phyloP scores from a whole-genome alignment of 2,888 invertebrate genomes.

The Mythimna lalbum region DNA sequence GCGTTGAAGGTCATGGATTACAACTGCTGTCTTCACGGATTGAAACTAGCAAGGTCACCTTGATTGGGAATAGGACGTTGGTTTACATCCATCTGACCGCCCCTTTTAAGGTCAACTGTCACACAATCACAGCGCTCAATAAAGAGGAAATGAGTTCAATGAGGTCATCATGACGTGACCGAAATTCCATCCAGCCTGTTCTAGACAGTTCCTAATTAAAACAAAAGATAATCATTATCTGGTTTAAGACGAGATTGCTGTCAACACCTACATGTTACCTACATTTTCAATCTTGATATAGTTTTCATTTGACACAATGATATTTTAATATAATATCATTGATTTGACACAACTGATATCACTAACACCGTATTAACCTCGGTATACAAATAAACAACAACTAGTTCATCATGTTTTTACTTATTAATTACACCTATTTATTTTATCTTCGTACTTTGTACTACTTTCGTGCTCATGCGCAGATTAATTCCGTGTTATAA shows the following conservation, averaged over 20 bases:
- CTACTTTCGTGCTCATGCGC: not conserved
- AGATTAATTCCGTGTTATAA: not conserved
- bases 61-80: no score
- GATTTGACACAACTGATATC: constrained; percentile 40
- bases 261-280: constrained; percentile 22
- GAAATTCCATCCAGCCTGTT: constrained; percentile 2
- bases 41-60: no score
- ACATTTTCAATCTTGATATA: constrained; percentile 30
- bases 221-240: constrained; percentile 33
- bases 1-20: no score
- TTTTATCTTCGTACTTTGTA: constrained; percentile 32
- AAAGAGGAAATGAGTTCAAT: constrained; percentile 24
- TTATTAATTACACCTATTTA: constrained; percentile 15
- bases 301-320: constrained; percentile 34
- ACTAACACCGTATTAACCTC: constrained; percentile 38
- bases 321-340: no score
- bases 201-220: constrained; percentile 38
- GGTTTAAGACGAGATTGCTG: constrained; percentile 18
- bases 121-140: constrained; percentile 1
- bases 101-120: not conserved
- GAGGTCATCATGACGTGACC: constrained; percentile 3
- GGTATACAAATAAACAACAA: constrained; percentile 43
- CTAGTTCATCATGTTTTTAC: constrained; percentile 27
- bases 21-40: no score
- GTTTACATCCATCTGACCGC: no score